phyloP scores from a whole-genome alignment of 2,888 invertebrate species.

The Lomographa bimaculata region DNA sequence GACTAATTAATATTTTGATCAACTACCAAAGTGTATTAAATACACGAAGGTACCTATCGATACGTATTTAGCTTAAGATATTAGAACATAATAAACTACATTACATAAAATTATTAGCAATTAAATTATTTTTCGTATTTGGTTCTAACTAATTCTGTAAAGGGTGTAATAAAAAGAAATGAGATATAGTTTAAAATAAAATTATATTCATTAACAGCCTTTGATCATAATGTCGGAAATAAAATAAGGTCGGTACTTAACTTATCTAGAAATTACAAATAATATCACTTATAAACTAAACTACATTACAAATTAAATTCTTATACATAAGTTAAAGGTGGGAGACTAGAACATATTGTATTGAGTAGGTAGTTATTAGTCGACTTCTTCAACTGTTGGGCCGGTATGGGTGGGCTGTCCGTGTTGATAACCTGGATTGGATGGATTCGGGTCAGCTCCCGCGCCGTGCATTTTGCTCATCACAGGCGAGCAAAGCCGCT shows the following conservation, averaged over 20 bases:
- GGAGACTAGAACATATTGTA: not conserved
- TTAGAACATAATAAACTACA: too few species aligned
- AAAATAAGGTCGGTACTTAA: slow-evolving; percentile 5
- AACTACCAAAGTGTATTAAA: too few species aligned
- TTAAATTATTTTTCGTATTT: too few species aligned
- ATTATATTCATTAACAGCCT: too few species aligned
- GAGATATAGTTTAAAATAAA: too few species aligned
- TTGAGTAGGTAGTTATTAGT: slow-evolving; percentile 32
- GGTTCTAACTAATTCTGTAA: too few species aligned
- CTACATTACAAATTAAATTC: slow-evolving; percentile 4
- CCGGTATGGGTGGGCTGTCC: slow-evolving; percentile 37
- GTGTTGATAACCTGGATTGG: slow-evolving; percentile 37
- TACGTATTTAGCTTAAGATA: too few species aligned
- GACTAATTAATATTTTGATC: too few species aligned
- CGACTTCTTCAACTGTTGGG: slow-evolving; percentile 62
- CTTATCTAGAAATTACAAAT: too few species aligned
- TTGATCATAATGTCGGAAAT: slow-evolving; percentile 12
- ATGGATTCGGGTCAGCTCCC: slow-evolving; percentile 43
- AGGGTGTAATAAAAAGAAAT: too few species aligned
- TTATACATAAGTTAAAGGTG: slow-evolving; percentile 1
- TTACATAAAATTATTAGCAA: too few species aligned
- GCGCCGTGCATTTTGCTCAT: slow-evolving; percentile 85
- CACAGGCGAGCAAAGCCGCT: slow-evolving; percentile 80
- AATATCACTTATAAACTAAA: not conserved
- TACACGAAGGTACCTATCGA: too few species aligned